Evolutionary conservation across 2,113 vertebrate species (phyloP), one percentile per base, ranked within the genome.

Genomic region (Psilopsiagon aurifrons): DNA sequence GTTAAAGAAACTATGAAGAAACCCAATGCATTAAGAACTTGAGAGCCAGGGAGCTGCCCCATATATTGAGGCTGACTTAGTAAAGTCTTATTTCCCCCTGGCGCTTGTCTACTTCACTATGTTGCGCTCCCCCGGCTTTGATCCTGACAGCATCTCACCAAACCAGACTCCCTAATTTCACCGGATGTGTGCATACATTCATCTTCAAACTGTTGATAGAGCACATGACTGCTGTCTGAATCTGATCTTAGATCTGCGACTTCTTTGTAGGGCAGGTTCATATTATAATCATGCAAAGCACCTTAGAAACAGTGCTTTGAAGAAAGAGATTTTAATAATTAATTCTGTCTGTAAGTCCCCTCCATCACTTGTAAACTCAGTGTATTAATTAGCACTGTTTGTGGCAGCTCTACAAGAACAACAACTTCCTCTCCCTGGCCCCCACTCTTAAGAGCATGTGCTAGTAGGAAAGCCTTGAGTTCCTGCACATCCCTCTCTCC

Each of bases 271-370:
- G 83, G 70, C 57, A 76, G 66, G 47, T 66, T 94, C 92, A 54
- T 19, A 49, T 91, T 19, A 60, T 84, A 95, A 92, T 82, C 69
- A 82, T 46, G 63, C 78, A 91, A 91, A 90, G 66, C 80, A 84
- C 74, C 88, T 78, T 35, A 47, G 86, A 91, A 91, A 88, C 17
- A 18, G 67, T 33, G 77, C 94, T 95, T 84, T 93, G 90, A 94
- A 91, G 90, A 86, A 60, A 91, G 69, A 66, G 31, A 63, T 44
- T 64, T 95, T 86, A 95, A 95, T 96, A 96, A 97, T 95, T 95
- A 95, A 97, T 96, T 92, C 83, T 77, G 49, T 51, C 83, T 91
- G 33, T 57, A 88, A 71, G 57, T 76, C 22, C 57, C 29, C 62
- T 17, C 35, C 69, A 71, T 91, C 89, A 60, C 91, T 91, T 94